A percentile compares a stretch with the other conserved stretches of the same genome.
phyloP scores from a whole-genome alignment of 2,888 invertebrate species.

The Crematogaster levior region DNA sequence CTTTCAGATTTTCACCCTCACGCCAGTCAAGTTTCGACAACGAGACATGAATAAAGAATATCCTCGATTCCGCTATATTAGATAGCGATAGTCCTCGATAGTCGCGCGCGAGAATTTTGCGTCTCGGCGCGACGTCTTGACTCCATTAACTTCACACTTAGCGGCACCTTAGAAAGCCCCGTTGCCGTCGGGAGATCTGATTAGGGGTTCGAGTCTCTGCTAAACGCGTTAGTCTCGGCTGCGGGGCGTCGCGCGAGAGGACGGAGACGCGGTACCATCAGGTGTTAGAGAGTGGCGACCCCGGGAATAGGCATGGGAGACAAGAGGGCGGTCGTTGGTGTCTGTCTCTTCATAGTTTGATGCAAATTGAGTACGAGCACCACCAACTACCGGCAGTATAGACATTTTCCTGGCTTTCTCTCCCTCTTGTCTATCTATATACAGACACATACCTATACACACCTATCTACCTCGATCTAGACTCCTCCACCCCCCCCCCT shows the following conservation, averaged over 20 bases:
- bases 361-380: constrained; percentile 84
- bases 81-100: background rate
- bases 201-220: constrained; percentile 85
- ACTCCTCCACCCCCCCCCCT: background rate
- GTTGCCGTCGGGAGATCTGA: constrained; percentile 83
- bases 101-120: constrained; percentile 35
- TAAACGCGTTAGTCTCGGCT: constrained; percentile 85
- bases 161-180: constrained; percentile 79
- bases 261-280: constrained; percentile 69
- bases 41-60: constrained; percentile 39
- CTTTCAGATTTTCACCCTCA: background rate
- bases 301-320: constrained; percentile 27
- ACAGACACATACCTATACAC: constrained; percentile 14
- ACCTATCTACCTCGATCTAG: constrained; percentile 48
- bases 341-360: constrained; percentile 78
- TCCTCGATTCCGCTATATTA: background rate
- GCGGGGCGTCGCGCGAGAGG: constrained; percentile 65
- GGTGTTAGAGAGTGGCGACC: constrained; percentile 69
- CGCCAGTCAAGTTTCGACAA: background rate
- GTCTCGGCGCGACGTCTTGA: constrained; percentile 79
- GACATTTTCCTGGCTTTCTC: constrained; percentile 60
- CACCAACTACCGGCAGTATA: constrained; percentile 74
- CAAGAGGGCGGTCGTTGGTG: constrained; percentile 55
- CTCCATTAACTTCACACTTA: constrained; percentile 86
- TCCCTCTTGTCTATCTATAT: background rate